Evolutionary conservation across 2,888 invertebrate genomes (phyloP).

Genomic region (Hemithea aestivaria): DNA sequence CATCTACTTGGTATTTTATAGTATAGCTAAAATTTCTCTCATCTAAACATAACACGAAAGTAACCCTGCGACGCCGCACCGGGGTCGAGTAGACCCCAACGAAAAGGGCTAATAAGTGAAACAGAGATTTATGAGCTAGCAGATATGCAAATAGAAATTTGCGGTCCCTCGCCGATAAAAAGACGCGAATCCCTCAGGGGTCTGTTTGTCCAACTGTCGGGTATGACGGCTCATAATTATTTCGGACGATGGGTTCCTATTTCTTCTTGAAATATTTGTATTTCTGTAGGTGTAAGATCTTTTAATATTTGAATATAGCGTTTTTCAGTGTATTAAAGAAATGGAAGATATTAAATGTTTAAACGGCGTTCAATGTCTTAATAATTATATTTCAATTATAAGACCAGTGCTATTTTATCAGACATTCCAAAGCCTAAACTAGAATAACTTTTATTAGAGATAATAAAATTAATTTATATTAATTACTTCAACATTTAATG

Average conservation of each 20-base stretch:
- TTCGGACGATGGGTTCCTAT: conserved; percentile 37
- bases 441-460: no score
- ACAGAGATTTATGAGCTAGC: conserved; percentile 76
- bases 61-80: conserved; percentile 40
- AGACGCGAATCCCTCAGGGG: conserved; percentile 63
- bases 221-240: conserved; percentile 66
- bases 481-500: no score
- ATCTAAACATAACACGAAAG: conserved; percentile 19
- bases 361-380: no score
- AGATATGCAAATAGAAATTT: conserved; percentile 79
- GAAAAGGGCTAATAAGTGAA: conserved; percentile 74
- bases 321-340: no score
- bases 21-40: no score
- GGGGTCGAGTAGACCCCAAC: conserved; percentile 50
- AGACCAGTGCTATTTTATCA: no score
- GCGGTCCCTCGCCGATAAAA: conserved; percentile 75
- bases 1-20: conserved; percentile 1
- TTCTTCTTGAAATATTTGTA: conserved; percentile 7
- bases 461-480: no score
- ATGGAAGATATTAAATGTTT: no score
- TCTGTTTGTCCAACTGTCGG: conserved; percentile 70
- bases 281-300: no score
- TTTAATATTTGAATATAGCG: no score
- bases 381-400: no score
- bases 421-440: no score